phyloP scores from a whole-genome alignment of 2,797 vertebrate species.

The Champsocephalus gunnari region DNA sequence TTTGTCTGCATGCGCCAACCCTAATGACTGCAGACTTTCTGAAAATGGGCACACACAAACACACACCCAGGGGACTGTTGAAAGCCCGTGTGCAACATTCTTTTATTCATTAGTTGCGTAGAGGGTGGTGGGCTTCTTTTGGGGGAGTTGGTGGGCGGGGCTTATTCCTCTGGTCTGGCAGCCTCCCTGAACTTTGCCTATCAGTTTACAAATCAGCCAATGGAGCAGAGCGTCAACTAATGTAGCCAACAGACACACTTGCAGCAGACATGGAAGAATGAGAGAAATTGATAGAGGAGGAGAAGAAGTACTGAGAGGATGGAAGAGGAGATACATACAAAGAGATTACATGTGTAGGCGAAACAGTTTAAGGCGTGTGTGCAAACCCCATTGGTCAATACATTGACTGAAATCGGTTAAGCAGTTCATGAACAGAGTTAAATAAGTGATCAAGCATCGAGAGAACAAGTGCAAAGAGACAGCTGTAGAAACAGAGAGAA shows the following conservation, averaged over 20 bases:
- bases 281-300: constrained; percentile 25
- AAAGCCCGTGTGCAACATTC: constrained; percentile 39
- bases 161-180: constrained; percentile 65
- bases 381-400: not conserved
- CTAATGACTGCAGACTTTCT: constrained; percentile 69
- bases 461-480: constrained; percentile 58
- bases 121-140: constrained; percentile 47
- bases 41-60: constrained; percentile 44
- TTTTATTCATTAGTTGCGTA: constrained; percentile 24
- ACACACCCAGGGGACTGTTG: constrained; percentile 49
- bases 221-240: constrained; percentile 63
- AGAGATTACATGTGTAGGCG: not conserved
- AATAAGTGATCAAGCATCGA: constrained; percentile 13
- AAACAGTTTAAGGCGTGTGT: not conserved
- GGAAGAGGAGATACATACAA: not conserved
- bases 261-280: constrained; percentile 48
- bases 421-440: not conserved
- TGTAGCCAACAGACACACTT: constrained; percentile 70
- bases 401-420: not conserved
- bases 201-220: constrained; percentile 72
- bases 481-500: constrained; percentile 68
- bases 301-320: constrained; percentile 1
- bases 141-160: constrained; percentile 26
- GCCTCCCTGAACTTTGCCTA: constrained; percentile 71
- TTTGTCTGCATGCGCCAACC: constrained; percentile 61